Base-by-base conservation (phyloP, 2,113 vertebrate genomes). In the Semicossyphus pulcher region DNA sequence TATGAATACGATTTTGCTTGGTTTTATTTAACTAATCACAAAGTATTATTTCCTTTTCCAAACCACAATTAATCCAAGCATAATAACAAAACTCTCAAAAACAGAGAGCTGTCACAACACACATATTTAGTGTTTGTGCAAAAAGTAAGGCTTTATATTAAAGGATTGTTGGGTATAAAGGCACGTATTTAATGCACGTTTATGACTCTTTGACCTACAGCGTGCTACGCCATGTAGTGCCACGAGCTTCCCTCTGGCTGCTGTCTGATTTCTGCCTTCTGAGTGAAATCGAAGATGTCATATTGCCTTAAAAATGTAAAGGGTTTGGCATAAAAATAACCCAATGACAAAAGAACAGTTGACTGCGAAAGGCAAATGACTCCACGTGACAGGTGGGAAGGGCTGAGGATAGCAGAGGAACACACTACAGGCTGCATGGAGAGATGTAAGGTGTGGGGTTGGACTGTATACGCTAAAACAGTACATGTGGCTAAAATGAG, bases 311-410 rank as follows among this genome's bases (percentile, higher is more conserved):
- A 81, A 75, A 83, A 77, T 69, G 42, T 63, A 56, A 70, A 63
- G 32, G 12, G n/a, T n/a, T n/a, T n/a, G n/a, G 52, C 26, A 52
- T 72, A 73, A 85, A 84, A 78, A 85, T 79, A 85, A 82, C 82
- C 4, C 28, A n/a, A 26, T 21, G 10, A 53, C 47, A 77, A 73
- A 78, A 47, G 65, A 80, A 28, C 0, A 41, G 71, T 39, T 52
- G 73, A 69, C 45, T 25, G 53, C 29, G 42, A 36, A 64, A 69
- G 61, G 74, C n/a, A 65, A 59, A 44, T 44, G 29, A 51, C 52
- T 58, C 28, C 5, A 51, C 23, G 37, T 34, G 68, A 45, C 32
- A 11, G 10, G 4, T 39, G 34, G 44, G 54, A 15, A 34, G 20
- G 37, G 49, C 4, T 20, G 39, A 32, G 21, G 36, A n/a, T 6